Conservation (phyloP, 2,888 invertebrate genomes). For the Neocrepidodera transversa region DNA sequence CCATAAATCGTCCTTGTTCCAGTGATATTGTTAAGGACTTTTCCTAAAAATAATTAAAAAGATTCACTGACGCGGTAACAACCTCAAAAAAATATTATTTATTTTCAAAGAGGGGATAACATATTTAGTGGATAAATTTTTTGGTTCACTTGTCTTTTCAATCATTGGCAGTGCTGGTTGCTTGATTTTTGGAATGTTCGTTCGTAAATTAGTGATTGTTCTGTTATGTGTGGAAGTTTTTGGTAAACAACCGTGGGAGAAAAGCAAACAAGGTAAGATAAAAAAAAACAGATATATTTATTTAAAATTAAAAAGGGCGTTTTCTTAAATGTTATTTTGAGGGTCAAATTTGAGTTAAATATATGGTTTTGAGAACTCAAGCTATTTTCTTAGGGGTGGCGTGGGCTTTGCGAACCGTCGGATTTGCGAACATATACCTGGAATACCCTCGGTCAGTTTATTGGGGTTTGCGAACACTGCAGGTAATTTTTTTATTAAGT, state of each 20-base stretch:
- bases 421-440: no score
- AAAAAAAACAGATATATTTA: no score
- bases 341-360: no score
- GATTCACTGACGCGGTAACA: slow-evolving; percentile 2
- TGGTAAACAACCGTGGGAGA: not conserved
- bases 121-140: slow-evolving; percentile 4
- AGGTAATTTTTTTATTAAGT: no score
- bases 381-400: no score
- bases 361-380: no score
- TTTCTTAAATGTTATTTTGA: no score
- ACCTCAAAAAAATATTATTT: slow-evolving; percentile 5
- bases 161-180: not conserved
- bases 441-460: no score
- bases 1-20: slow-evolving; percentile 13
- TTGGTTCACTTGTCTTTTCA: not conserved
- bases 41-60: slow-evolving; percentile 1
- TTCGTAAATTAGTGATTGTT: not conserved
- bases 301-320: no score
- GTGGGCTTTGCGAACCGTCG: no score
- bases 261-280: slow-evolving; percentile 10
- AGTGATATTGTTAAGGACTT: slow-evolving; percentile 4
- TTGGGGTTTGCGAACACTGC: no score
- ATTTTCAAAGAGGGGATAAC: slow-evolving; percentile 1
- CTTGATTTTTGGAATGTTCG: slow-evolving; percentile 1
- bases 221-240: not conserved